These are phyloP conservation scores for Hirtodrosophila confusa DNA, from an alignment of 2,888 invertebrate species.

Conservation along the genomic window DNA sequence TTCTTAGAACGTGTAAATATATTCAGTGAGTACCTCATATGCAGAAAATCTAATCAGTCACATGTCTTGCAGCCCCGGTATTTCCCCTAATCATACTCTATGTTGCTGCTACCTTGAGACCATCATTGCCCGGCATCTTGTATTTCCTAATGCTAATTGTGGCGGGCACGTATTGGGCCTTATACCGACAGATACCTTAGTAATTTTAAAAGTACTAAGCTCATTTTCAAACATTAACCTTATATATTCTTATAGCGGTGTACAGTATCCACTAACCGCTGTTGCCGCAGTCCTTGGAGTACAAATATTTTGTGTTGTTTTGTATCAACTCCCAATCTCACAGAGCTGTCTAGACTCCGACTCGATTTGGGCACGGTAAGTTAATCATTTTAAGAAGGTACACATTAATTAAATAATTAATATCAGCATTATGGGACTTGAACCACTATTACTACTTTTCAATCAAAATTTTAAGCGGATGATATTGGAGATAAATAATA, in stretches of 20 bases:
- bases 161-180: slow-evolving; percentile 92
- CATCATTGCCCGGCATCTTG: slow-evolving; percentile 91
- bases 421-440: slow-evolving; percentile 91
- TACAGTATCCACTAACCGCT: slow-evolving; percentile 30
- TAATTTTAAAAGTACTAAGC: slow-evolving; percentile 14
- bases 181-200: slow-evolving; percentile 40
- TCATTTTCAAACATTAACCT: not conserved
- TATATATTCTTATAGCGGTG: not conserved
- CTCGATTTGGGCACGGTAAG: slow-evolving; percentile 58
- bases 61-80: slow-evolving; percentile 50
- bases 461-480: slow-evolving; percentile 77
- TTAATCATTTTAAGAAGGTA: not conserved
- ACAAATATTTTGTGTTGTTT: slow-evolving; percentile 42
- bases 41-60: not conserved
- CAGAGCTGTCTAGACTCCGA: slow-evolving; percentile 22
- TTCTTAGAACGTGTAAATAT: slow-evolving; percentile 54
- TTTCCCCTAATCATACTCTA: slow-evolving; percentile 50
- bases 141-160: slow-evolving; percentile 93
- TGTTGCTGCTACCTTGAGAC: slow-evolving; percentile 86
- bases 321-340: slow-evolving; percentile 46
- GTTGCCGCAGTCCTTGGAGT: slow-evolving; percentile 29
- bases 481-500: slow-evolving; percentile 85
- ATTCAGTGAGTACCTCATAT: not conserved
- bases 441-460: slow-evolving; percentile 84
- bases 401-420: not conserved